Conservation (phyloP, 1,140 invertebrate species). For the Ylistrum balloti region DNA sequence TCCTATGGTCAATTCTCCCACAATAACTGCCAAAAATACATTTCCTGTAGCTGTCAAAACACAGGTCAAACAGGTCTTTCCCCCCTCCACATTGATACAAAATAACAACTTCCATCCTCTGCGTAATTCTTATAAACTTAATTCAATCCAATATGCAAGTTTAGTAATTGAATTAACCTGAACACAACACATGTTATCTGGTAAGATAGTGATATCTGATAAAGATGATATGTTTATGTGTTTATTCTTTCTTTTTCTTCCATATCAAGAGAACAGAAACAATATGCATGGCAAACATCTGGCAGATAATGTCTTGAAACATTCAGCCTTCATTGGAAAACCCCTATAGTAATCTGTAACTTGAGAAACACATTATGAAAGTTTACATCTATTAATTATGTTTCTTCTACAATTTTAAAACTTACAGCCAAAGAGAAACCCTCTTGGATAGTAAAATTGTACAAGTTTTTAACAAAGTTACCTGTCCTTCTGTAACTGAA, state of each 20-base stretch:
- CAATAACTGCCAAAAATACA: not conserved
- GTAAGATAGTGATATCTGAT: not conserved
- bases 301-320: not conserved
- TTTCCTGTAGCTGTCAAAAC: slow-evolving; percentile 27
- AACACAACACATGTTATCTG: slow-evolving; percentile 6
- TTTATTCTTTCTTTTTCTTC: not conserved
- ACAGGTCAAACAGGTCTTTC: not conserved
- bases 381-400: no score
- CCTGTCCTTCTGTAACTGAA: no score
- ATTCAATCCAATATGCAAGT: not conserved
- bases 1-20: not conserved
- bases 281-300: not conserved
- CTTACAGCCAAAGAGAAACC: no score
- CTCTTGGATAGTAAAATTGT: no score
- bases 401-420: no score
- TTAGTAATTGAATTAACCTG: not conserved
- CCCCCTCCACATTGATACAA: not conserved
- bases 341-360: no score
- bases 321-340: no score
- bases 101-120: not conserved
- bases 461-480: no score
- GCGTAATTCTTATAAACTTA: not conserved
- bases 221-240: slow-evolving; percentile 2
- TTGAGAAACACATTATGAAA: no score
- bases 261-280: slow-evolving; percentile 12